These are phyloP conservation scores for Apantesis nais DNA, from an alignment of 2,888 invertebrate species.

Conservation along the genomic window DNA sequence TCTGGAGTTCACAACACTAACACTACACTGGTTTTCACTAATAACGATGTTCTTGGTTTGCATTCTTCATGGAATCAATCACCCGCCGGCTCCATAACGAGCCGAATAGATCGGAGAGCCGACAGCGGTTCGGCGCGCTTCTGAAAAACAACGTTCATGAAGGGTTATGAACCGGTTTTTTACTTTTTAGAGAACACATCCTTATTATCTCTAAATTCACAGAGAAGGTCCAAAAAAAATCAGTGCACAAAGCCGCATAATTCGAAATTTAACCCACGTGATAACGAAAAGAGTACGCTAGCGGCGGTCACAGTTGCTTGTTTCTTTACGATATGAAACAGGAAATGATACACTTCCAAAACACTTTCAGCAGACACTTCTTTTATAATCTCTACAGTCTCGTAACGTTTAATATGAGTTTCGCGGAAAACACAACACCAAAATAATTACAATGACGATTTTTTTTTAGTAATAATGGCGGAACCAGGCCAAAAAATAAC, in stretches of 20 bases:
- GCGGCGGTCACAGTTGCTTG: conserved; percentile 79
- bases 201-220: conserved; percentile 42
- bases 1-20: conserved; percentile 63
- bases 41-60: conserved; percentile 48
- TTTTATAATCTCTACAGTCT: conserved; percentile 20
- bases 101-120: conserved; percentile 54
- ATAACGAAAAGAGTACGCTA: conserved; percentile 81
- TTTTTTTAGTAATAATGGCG: conserved; percentile 77
- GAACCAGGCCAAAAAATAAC: conserved; percentile 77
- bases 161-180: conserved; percentile 72
- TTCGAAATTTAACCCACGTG: conserved; percentile 84
- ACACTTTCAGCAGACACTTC: conserved; percentile 57
- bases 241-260: conserved; percentile 55
- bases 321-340: conserved; percentile 79
- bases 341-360: conserved; percentile 79
- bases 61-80: conserved; percentile 65
- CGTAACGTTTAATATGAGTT: conserved; percentile 22
- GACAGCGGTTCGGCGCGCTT: conserved; percentile 71
- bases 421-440: conserved; percentile 32
- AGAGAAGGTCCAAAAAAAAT: conserved; percentile 46
- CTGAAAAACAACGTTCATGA: conserved; percentile 78
- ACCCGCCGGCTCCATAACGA: conserved; percentile 74
- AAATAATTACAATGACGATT: conserved; percentile 64
- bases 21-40: conserved; percentile 66
- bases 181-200: conserved; percentile 53